Evolutionary conservation across 2,888 invertebrate species (phyloP), one percentile per base, ranked within the genome.

Genomic region (Synergus gifuensis): DNA sequence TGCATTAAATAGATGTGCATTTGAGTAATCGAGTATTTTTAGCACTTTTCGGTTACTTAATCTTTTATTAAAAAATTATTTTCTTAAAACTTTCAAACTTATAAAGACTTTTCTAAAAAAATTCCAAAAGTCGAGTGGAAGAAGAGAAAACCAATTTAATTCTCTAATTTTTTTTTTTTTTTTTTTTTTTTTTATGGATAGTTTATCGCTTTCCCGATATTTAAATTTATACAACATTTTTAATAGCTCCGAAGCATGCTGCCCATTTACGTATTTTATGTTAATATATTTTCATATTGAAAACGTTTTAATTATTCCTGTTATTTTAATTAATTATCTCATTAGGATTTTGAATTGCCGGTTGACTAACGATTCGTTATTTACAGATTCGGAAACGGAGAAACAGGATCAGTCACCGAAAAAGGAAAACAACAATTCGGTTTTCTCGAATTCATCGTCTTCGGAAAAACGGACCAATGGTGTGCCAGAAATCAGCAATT

Each of bases 351-450:
- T 62, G 11, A 58, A 44, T 63, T 40, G 40, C n/a, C 4, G 9
- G 5, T 16, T 76, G 63, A 22, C 60, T 76, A 36, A 79, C 73
- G 36, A n/a, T 28, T 66, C 12, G 14, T 77, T 42, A 54, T 78
- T 81, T 83, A 40, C 79, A 83, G 83, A 79, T 67, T 49, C 63
- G 76, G 79, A 83, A 77, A 66, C 67, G 18, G 78, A 84, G 76
- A 85, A 82, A 73, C 79, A 81, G 28, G 82, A 78, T 44, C 79
- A 80, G 28, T 77, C 83, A 46, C 63, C 73, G 54, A 89, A 87
- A 66, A 88, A 85, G 62, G 90, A 92, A 79, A 92, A 92, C 83
- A 92, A 92, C 80, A 92, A 92, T 86, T 90, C 87, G 22, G 85
- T 91, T 1, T 89, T 86, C 77, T 78, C 85, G 1, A 86, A 85